Evolutionary conservation across 1,140 invertebrate genomes (phyloP).

Genomic region (Drosophila insularis): DNA sequence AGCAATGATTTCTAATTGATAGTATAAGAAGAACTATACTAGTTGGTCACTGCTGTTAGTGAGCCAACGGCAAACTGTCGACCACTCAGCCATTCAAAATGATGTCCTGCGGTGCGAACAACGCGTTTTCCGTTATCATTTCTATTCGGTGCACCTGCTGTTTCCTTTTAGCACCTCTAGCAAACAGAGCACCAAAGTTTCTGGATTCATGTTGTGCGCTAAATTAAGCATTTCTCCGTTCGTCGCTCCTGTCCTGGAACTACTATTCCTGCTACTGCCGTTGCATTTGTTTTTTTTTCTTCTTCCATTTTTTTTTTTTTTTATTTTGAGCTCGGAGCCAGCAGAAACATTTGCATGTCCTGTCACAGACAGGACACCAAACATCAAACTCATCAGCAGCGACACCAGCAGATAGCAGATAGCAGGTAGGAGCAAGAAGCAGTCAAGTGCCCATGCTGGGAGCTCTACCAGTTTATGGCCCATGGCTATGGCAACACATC

Average conservation of each 20-base stretch:
- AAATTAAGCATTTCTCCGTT: conserved; percentile 67
- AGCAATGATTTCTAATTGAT: neutral
- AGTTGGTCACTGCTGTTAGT: neutral
- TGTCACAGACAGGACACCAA: conserved; percentile 74
- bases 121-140: conserved; percentile 35
- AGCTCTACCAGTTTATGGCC: conserved; percentile 51
- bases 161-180: conserved; percentile 22
- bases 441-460: conserved; percentile 53
- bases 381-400: conserved; percentile 75
- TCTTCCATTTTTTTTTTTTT: conserved; percentile 24
- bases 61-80: conserved; percentile 12
- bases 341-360: conserved; percentile 76
- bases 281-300: conserved; percentile 16
- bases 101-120: conserved; percentile 67
- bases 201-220: conserved; percentile 65
- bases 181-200: conserved; percentile 43
- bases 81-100: conserved; percentile 69
- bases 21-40: neutral
- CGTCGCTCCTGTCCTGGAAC: conserved; percentile 18
- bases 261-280: neutral
- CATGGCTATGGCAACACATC: conserved; percentile 50
- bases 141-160: conserved; percentile 24
- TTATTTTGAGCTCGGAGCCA: conserved; percentile 12
- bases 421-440: neutral
- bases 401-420: conserved; percentile 49